A percentile compares a stretch with the other conserved stretches of the same genome.
These are phyloP conservation scores for Dynastes tityus DNA, from an alignment of 2,888 invertebrate genomes.

Conservation along the genomic window DNA sequence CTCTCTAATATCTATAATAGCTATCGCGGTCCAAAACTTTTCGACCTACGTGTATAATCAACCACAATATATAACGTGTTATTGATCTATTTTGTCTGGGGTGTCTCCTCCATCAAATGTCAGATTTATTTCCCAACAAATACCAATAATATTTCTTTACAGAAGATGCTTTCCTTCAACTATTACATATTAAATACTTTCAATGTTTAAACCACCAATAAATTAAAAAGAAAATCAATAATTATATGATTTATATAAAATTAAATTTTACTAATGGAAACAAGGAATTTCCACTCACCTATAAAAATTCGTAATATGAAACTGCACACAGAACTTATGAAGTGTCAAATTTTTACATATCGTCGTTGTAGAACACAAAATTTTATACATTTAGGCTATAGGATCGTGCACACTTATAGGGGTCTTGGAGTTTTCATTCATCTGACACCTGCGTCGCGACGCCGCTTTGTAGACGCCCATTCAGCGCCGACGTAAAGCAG, in stretches of 20 bases:
- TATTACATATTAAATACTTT: too few relatives aligned
- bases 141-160: background rate
- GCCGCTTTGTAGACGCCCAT: conserved; percentile 35
- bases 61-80: conserved; percentile 15
- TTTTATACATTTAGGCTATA: conserved; percentile 58
- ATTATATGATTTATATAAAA: background rate
- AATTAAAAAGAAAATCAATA: background rate
- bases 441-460: conserved; percentile 52
- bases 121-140: conserved; percentile 7
- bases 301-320: conserved; percentile 43
- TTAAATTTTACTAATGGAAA: background rate
- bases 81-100: conserved; percentile 52
- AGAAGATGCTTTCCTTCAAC: too few relatives aligned
- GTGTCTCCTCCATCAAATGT: conserved; percentile 16
- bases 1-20: background rate
- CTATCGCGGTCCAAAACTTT: background rate
- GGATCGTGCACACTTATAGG: conserved; percentile 46
- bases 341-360: conserved; percentile 56
- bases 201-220: background rate
- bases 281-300: conserved; percentile 41
- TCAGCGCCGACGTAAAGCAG: conserved; percentile 36
- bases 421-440: conserved; percentile 50
- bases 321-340: conserved; percentile 46
- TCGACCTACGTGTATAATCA: conserved; percentile 11
- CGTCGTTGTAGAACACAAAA: conserved; percentile 57